Percentiles rank a stretch among this genome's conserved stretches.
Evolutionary conservation across 1,140 invertebrate species (phyloP).

Genomic region (Cyclina sinensis): DNA sequence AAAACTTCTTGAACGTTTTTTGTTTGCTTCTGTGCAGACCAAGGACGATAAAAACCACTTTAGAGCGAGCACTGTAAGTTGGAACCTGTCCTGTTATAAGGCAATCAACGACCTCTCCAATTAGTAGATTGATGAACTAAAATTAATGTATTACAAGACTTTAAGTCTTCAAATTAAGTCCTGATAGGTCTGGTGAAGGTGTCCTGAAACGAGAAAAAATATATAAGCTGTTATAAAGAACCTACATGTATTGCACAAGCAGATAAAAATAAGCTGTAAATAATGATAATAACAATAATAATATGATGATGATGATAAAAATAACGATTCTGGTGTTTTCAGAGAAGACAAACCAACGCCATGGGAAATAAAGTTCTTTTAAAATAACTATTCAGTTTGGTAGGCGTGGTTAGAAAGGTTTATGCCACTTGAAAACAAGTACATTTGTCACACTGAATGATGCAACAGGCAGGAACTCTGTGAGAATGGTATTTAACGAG

Average conservation of each 20-base stretch:
- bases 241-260: not conserved
- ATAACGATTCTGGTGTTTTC: constrained; percentile 42
- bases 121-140: not conserved
- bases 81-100: not conserved
- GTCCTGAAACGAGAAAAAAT: not conserved
- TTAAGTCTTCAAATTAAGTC: constrained; percentile 14
- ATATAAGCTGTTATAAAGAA: constrained; percentile 11
- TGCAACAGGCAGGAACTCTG: not conserved
- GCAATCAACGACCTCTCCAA: not conserved
- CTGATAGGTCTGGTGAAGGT: not conserved
- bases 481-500: constrained; percentile 3
- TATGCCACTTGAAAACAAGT: not conserved
- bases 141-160: not conserved
- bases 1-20: not conserved
- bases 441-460: not conserved
- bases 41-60: not conserved
- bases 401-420: not conserved
- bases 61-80: not conserved
- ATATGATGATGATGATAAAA: too few relatives aligned
- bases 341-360: not conserved
- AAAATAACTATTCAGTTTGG: constrained; percentile 16
- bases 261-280: not conserved
- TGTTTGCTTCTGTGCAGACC: constrained; percentile 3
- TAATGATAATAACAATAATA: too few relatives aligned
- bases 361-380: too few relatives aligned